Base-by-base conservation (phyloP, 2,888 invertebrate species). In the Leptinotarsa juncta region DNA sequence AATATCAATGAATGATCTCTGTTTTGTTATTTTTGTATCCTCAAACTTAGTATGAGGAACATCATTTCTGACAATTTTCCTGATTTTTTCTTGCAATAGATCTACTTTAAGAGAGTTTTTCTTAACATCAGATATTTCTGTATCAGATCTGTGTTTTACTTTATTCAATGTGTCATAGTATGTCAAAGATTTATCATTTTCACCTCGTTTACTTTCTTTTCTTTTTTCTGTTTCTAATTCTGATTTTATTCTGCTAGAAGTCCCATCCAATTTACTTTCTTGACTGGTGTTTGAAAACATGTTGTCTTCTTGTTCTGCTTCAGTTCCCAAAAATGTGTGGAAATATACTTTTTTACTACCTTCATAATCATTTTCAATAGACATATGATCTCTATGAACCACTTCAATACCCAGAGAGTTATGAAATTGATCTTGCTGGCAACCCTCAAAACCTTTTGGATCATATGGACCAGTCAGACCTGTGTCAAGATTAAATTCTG, bases 401-500 rank as follows among this genome's bases (percentile, higher is more conserved):
- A 12, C 53, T 53, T 53, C 53, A 53, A 3, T 53, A 53, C 60
- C 60, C 2, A 60, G 3, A 26, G 26, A 60, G 26, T 20, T 26
- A 26, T 20, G 23, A 26, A 23, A 20, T 60, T 20, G 16, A 20
- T 23, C 4, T 15, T n/a, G 3, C 23, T 51, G n/a, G 16, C 50
- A 62, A 23, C n/a, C 65, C n/a, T 23, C 51, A 20, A 74, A 71
- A 23, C 32, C 57, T 23, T 20, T 71, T 32, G 65, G 32, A n/a
- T 67, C n/a, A 32, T 67, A 74, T 0, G 78, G 76, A n/a, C 72
- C 73, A 2, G 70, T 75, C 70, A 71, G 62, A 32, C 78, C 80
- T 1, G 81, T 80, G 49, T 79, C 81, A 26, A 81, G 67, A 66
- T 82, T 79, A 69, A 82, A 81, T 72, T 81, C 81, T 1, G 76